These are phyloP conservation scores for pig (Sus scrofa) DNA, from an alignment of 2,113 vertebrate genomes.

Conservation along the genomic window T2T-Sscrofa CM000820.6:141677001-141677500, in stretches of 20 bases:
- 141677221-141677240: not conserved
- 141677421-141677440: not conserved
- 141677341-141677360: not conserved
- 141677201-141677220: not conserved
- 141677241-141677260: not conserved
- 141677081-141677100: fast-evolving
- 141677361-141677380: fast-evolving
- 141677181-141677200: not conserved
- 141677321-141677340: not conserved
- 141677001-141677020: not conserved
- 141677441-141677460: not conserved
- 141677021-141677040: not conserved
- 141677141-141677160: not conserved
- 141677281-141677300: not conserved
- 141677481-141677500: not conserved
- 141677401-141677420: not conserved
- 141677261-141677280: not conserved
- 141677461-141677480: not conserved
- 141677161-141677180: not conserved
- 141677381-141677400: not conserved
- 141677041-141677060: not conserved
- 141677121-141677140: not conserved
- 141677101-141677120: not conserved
- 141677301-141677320: not conserved
- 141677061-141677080: fast-evolving